phyloP scores from a whole-genome alignment of 92 coral and sea anemone genomes.

The Epizoanthus stellaris region DNA sequence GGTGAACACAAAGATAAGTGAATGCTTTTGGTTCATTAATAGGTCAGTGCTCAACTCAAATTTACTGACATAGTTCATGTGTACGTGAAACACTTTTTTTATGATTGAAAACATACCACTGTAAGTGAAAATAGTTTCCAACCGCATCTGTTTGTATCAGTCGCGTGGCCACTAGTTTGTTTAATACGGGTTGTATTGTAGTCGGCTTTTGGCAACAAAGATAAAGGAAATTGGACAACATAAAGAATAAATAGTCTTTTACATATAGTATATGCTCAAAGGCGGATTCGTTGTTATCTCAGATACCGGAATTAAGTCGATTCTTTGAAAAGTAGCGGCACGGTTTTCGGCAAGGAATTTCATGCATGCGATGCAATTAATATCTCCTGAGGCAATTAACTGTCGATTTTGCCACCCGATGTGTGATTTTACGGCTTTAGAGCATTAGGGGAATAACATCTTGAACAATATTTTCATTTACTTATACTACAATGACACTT shows the following conservation, averaged over 20 bases:
- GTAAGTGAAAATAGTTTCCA: no score
- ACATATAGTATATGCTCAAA: neutral
- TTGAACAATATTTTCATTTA: neutral
- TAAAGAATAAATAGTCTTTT: no score
- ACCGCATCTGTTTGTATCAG: no score
- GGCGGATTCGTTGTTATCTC: neutral
- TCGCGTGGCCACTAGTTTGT: no score
- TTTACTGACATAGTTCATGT: no score
- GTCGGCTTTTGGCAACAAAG: no score
- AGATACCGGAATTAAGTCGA: neutral
- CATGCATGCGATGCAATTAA: neutral
- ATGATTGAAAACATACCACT: no score
- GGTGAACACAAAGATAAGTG: neutral
- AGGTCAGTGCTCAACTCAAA: neutral
- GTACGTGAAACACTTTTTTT: neutral
- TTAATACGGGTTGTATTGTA: no score
- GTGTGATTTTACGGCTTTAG: neutral
- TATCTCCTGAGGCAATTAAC: slow-evolving; percentile 1
- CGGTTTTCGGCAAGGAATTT: neutral
- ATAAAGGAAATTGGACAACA: no score
- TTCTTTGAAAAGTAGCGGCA: neutral
- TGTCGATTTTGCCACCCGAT: neutral
- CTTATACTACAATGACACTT: slow-evolving; percentile 2
- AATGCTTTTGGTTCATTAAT: neutral
- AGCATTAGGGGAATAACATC: neutral